Conservation (phyloP, 37 sponge, comb jelly and placozoan genomes). For the Spongia lamella region DNA sequence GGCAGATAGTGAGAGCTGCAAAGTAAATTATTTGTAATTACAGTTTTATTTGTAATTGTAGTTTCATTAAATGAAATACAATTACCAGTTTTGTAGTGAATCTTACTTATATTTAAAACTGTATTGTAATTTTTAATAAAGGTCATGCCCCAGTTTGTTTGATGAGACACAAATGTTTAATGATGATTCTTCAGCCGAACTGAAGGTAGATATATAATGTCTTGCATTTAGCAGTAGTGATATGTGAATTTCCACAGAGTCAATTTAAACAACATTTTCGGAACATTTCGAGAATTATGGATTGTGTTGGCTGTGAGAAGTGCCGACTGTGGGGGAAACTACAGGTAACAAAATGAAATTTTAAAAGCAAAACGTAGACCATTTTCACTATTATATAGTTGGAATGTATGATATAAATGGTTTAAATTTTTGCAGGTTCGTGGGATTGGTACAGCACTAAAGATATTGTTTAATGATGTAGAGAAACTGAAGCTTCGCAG, state of each 20-base stretch:
- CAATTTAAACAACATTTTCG: conserved; percentile 86
- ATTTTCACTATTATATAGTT: too few species aligned
- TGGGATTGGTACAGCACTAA: conserved; percentile 92
- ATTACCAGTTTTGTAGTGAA: not conserved
- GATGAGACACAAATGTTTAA: conserved; percentile 88
- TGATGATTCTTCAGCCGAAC: conserved; percentile 53
- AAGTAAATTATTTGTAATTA: conserved; percentile 50
- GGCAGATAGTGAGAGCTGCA: conserved; percentile 53
- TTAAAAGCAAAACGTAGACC: too few species aligned
- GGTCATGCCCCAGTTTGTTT: conserved; percentile 83
- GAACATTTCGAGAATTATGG: conserved; percentile 97
- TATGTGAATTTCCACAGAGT: conserved; percentile 27
- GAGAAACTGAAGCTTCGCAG: conserved; percentile 44
- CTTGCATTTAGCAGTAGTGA: not conserved
- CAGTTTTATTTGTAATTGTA: not conserved
- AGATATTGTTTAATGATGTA: conserved; percentile 81
- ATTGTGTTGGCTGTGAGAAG: conserved; percentile 98
- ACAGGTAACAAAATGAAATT: conserved; percentile 68
- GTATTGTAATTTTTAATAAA: conserved; percentile 6
- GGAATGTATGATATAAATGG: not conserved
- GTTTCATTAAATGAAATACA: not conserved
- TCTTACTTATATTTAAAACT: not conserved
- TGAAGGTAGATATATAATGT: conserved; percentile 49
- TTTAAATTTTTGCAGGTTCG: conserved; percentile 56
- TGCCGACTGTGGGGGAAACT: conserved; percentile 96